A percentile compares a stretch with the other conserved stretches of the same genome.
Evolutionary conservation across 2,797 vertebrate genomes (phyloP).

Genomic region (Australoheros facetus): DNA sequence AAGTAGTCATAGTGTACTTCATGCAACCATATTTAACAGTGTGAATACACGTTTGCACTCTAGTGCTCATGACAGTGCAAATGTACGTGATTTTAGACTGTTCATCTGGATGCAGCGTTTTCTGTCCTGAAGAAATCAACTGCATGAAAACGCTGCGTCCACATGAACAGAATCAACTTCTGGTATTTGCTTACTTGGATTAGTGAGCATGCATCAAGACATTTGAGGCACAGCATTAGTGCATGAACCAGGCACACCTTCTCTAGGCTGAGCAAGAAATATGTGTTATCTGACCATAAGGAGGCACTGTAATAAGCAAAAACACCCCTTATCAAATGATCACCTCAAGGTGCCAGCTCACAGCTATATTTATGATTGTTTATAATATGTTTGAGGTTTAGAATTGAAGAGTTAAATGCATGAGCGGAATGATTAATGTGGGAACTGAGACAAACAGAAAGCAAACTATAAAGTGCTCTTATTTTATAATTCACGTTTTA

Average conservation of each 20-base stretch:
- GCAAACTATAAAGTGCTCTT: not conserved
- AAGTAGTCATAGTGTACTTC: too few species aligned
- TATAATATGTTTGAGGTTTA: not conserved
- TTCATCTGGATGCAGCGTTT: not conserved
- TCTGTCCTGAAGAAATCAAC: too few species aligned
- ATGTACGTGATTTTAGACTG: not conserved
- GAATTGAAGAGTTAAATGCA: not conserved
- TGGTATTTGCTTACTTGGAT: not conserved
- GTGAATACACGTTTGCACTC: not conserved
- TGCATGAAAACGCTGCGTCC: not conserved
- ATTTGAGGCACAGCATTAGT: too few species aligned
- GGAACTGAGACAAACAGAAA: not conserved
- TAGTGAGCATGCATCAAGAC: not conserved
- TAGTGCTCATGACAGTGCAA: rapidly evolving
- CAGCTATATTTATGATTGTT: not conserved
- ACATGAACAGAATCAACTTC: not conserved
- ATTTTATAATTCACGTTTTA: not conserved
- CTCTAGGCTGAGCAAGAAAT: not conserved
- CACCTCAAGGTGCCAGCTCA: not conserved
- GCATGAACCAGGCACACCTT: not conserved
- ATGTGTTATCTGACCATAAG: too few species aligned
- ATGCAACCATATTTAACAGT: not conserved
- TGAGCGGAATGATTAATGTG: not conserved
- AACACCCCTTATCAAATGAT: not conserved
- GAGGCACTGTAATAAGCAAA: too few species aligned